Percentiles rank a stretch among this genome's conserved stretches.
phyloP scores from a whole-genome alignment of 2,113 vertebrate genomes.

The Atlantisia rogersi region DNA sequence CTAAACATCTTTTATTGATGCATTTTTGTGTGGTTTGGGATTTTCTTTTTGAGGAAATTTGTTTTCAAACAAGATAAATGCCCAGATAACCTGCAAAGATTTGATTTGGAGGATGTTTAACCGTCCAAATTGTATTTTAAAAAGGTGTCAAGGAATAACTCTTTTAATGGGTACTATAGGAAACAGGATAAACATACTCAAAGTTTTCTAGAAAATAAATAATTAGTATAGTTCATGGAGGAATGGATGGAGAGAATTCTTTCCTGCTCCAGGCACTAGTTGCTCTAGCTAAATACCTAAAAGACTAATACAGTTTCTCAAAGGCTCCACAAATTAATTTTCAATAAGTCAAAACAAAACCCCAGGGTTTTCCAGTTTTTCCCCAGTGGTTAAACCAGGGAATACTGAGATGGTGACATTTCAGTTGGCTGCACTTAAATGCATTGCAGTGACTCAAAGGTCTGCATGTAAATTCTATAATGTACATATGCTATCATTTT shows the following conservation, averaged over 20 bases:
- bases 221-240: neutral
- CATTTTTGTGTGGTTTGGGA: too few relatives aligned
- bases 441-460: neutral
- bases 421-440: neutral
- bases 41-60: neutral
- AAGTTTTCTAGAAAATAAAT: neutral
- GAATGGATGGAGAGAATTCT: neutral
- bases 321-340: neutral
- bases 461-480: neutral
- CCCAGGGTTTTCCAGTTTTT: neutral
- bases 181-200: neutral
- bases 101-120: neutral
- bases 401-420: neutral
- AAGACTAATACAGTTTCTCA: neutral
- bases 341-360: neutral
- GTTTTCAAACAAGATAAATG: neutral
- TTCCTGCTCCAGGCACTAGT: neutral
- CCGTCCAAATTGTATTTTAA: neutral
- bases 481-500: neutral
- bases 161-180: neutral
- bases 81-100: neutral
- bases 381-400: neutral
- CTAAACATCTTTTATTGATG: neutral
- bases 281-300: neutral
- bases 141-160: neutral